A percentile compares a stretch with the other conserved stretches of the same genome.
phyloP scores from a whole-genome alignment of 2,888 invertebrate genomes.

The Rhyacophila evoluta region DNA sequence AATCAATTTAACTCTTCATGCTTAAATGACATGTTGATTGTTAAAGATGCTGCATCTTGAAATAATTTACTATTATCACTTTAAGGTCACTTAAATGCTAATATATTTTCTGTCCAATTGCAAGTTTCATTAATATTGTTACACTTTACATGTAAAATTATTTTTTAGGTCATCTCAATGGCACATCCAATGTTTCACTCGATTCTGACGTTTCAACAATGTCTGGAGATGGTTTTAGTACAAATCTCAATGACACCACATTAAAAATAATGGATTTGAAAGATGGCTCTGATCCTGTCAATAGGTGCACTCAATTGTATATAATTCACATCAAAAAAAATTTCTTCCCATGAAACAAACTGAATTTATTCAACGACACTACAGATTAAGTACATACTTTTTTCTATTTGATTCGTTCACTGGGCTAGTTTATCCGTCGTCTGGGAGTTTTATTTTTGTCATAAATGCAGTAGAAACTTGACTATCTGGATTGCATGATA shows the following conservation, averaged over 20 bases:
- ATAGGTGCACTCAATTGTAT: conserved; percentile 61
- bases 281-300: conserved; percentile 69
- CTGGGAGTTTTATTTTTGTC: too few relatives aligned
- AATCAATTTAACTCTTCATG: too few relatives aligned
- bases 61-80: too few relatives aligned
- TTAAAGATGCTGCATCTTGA: too few relatives aligned
- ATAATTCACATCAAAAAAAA: not conserved
- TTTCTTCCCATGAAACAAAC: not conserved
- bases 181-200: conserved; percentile 80
- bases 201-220: conserved; percentile 80
- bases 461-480: too few relatives aligned
- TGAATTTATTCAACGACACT: not conserved
- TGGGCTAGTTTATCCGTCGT: too few relatives aligned
- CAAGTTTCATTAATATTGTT: not conserved
- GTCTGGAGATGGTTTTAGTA: conserved; percentile 68
- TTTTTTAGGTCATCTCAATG: conserved; percentile 67
- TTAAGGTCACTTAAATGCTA: too few relatives aligned
- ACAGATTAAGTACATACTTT: too few relatives aligned
- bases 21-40: too few relatives aligned
- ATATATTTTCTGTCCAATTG: conserved; percentile 42
- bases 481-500: too few relatives aligned
- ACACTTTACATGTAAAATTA: conserved; percentile 15
- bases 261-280: conserved; percentile 63
- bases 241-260: conserved; percentile 61
- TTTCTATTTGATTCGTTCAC: too few relatives aligned